Evolutionary conservation across 2,888 invertebrate species (phyloP), one percentile per base, ranked within the genome.

Genomic region (Chaitophorus viminalis): DNA sequence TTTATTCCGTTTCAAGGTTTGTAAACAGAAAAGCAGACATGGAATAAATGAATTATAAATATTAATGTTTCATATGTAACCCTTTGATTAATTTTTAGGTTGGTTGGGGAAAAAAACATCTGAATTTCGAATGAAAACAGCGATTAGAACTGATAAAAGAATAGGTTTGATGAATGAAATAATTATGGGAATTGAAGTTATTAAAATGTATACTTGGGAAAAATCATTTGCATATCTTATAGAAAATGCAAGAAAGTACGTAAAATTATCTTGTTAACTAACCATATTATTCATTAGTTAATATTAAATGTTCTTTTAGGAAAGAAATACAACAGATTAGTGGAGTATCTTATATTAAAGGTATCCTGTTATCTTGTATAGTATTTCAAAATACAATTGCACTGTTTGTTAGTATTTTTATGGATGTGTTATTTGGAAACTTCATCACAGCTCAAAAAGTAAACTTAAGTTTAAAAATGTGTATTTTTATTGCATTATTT

Each of bases 191-290:
- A 97, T 97, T 90, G 94, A 96, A 90, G 96, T 97, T n/a, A 96
- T 97, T 90, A 97, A 97, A 92, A 97, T 97, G 96, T 97, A 97
- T 91, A 95, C 96, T 0, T 97, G 97, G 95, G 97, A 97, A 91
- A 94, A 94, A 90, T 95, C 96, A 0, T 97, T 97, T 91, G 94
- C 95, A 2, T 93, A 94, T 86, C 92, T 96, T 21, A 94, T 97
- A 14, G 94, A 93, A 87, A 92, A 93, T 89, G 94, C 95, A 0
- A 93, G 97, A 91, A 94, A 93, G 96, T 96, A 92, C 92, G 93
- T 92, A 81, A 70, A 68, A n/a, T 18, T 25, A 81, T 65, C 17
- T 18, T 87, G 18, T 76, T 89, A 1, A 70, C 31, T 46, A 21
- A 9, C 18, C 31, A n/a, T 85, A 46, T 46, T 54, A 54, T 70